Evolutionary conservation across 2,888 invertebrate genomes (phyloP).

Genomic region (Formica aserva): DNA sequence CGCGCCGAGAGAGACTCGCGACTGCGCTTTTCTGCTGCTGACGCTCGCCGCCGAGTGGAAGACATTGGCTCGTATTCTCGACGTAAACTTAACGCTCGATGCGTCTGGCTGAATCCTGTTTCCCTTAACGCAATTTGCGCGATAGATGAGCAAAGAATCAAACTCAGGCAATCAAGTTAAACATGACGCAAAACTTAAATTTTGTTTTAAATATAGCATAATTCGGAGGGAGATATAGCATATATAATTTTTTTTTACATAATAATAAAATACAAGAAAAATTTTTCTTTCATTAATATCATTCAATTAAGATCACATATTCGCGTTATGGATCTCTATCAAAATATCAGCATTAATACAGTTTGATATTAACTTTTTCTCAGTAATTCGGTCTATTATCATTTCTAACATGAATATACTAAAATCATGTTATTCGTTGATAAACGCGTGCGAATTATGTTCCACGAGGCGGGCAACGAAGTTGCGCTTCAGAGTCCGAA

Average conservation of each 20-base stretch:
- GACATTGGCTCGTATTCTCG: slow-evolving; percentile 47
- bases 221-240: not conserved
- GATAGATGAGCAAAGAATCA: slow-evolving; percentile 11
- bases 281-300: not conserved
- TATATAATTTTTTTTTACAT: not conserved
- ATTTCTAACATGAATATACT: slow-evolving; percentile 30
- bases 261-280: not conserved
- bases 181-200: not conserved
- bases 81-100: slow-evolving; percentile 20
- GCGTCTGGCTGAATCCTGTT: slow-evolving; percentile 19
- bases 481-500: slow-evolving; percentile 28
- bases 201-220: not conserved
- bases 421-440: slow-evolving; percentile 45
- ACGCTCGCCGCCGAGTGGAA: slow-evolving; percentile 37
- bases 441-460: slow-evolving; percentile 53
- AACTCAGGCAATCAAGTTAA: not conserved
- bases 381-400: not conserved
- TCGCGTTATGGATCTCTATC: not conserved
- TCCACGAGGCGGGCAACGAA: slow-evolving; percentile 43
- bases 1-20: slow-evolving; percentile 68
- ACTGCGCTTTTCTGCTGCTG: slow-evolving; percentile 24
- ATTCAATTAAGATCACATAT: not conserved
- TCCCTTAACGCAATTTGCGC: not conserved
- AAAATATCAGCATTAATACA: not conserved
- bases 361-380: not conserved